phyloP scores from a whole-genome alignment of 2,797 vertebrate genomes.

The Antrozous pallidus region DNA sequence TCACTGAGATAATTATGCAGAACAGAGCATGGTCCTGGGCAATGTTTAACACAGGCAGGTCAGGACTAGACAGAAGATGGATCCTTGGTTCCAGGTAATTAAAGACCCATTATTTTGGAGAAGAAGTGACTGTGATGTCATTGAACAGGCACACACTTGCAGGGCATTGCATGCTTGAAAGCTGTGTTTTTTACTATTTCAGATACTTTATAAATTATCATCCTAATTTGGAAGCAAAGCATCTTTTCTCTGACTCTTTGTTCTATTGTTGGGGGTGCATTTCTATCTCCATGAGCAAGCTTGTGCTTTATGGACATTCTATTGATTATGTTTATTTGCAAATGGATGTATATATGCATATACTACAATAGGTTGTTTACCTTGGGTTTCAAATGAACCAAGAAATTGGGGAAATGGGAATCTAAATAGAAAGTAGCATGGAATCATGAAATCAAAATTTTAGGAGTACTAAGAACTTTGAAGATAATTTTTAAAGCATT shows the following conservation, averaged over 20 bases:
- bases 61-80: constrained; percentile 42
- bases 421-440: neutral
- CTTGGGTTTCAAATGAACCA: constrained; percentile 14
- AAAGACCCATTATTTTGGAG: constrained; percentile 46
- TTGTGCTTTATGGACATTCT: neutral
- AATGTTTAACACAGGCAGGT: constrained; percentile 60
- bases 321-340: constrained; percentile 5
- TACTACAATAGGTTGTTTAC: neutral
- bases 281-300: neutral
- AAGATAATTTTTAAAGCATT: neutral
- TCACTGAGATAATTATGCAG: constrained; percentile 67
- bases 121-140: neutral
- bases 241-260: neutral
- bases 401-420: neutral
- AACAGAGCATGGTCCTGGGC: constrained; percentile 43
- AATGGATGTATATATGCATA: neutral
- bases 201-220: neutral
- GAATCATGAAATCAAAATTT: neutral
- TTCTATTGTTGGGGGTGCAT: neutral
- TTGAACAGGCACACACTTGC: constrained; percentile 12
- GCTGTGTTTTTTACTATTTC: neutral
- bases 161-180: constrained; percentile 1
- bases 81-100: constrained; percentile 55
- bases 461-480: neutral
- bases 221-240: neutral